Base-by-base conservation (phyloP, 2,888 invertebrate genomes). In the Hydriomena furcata region DNA sequence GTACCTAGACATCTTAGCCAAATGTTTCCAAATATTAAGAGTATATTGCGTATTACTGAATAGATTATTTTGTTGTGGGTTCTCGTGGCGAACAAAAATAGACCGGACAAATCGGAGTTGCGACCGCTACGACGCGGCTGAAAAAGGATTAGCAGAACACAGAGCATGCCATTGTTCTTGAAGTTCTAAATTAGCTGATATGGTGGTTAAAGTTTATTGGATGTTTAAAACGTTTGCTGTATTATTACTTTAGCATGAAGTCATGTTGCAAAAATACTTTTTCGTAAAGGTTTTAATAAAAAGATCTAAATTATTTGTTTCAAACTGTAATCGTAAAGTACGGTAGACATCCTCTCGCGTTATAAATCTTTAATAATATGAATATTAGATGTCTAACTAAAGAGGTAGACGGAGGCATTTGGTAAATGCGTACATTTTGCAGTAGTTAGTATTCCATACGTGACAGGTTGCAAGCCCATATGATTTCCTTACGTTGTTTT, bases 51-150 rank as follows among this genome's bases (percentile, higher is more conserved):
- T 53, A 52, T 42, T 55, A 55, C 46, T 17, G 31, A 41, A 37
- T 36, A 51, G 27, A 38, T 42, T 34, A 57, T 43, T 55, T 47
- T 38, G 37, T 2, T 53, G 51, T 44, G 44, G 24, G 40, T 41
- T 46, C 49, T 55, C 28, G 46, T 45, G 52, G 27, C 48, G 48
- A 43, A 55, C 55, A 41, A 55, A 57, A 60, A 60, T 60, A 57
- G 50, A 45, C 43, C 44, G 40, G 36, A 37, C 42, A 47, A 50
- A 53, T 52, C 51, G 34, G 40, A 38, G 31, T 27, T 23, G 34
- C 43, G 40, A 49, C 57, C 55, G 23, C 24, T 49, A 50, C 49
- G 53, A 42, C 40, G 60, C 36, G 34, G 17, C 48, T 58, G 37
- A 35, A 52, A 60, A 55, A 52, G 44, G 49, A 52, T 31, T 27